Evolutionary conservation across 2,888 invertebrate genomes (phyloP).

Genomic region (Diarsia mendica): DNA sequence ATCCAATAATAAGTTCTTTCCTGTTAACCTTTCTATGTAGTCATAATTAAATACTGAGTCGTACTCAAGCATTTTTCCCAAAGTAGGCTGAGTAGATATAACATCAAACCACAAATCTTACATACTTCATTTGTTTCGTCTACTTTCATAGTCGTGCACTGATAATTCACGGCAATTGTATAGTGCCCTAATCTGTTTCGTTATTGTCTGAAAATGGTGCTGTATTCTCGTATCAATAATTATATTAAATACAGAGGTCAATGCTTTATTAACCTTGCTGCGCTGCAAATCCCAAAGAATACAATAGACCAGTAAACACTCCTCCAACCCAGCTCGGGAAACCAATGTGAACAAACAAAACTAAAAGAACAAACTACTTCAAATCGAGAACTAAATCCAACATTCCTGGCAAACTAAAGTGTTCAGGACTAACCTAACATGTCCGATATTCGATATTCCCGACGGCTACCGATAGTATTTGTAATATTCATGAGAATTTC

Average conservation of each 20-base stretch:
- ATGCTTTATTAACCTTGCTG: not conserved
- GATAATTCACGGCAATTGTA: too few species aligned
- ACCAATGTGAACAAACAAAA: constrained; percentile 38
- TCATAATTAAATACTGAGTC: too few species aligned
- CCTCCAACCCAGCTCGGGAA: not conserved
- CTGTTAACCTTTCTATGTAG: not conserved
- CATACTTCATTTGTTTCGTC: too few species aligned
- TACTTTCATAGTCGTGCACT: too few species aligned
- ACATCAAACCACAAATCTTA: too few species aligned
- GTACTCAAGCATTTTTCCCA: too few species aligned
- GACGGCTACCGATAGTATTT: constrained; percentile 31
- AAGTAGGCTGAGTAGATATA: too few species aligned
- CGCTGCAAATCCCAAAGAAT: not conserved
- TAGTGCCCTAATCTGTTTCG: not conserved
- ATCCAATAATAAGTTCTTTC: not conserved
- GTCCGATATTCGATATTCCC: constrained; percentile 44
- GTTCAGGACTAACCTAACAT: constrained; percentile 29
- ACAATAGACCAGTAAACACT: not conserved
- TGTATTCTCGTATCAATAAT: not conserved
- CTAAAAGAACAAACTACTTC: constrained; percentile 41
- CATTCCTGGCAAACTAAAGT: constrained; percentile 38
- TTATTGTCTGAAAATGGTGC: not conserved
- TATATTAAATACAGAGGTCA: not conserved
- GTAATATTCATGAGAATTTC: constrained; percentile 58
- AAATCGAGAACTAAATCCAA: constrained; percentile 47